phyloP scores from a whole-genome alignment of 2,888 invertebrate species.

The Drosophila subquinaria region DNA sequence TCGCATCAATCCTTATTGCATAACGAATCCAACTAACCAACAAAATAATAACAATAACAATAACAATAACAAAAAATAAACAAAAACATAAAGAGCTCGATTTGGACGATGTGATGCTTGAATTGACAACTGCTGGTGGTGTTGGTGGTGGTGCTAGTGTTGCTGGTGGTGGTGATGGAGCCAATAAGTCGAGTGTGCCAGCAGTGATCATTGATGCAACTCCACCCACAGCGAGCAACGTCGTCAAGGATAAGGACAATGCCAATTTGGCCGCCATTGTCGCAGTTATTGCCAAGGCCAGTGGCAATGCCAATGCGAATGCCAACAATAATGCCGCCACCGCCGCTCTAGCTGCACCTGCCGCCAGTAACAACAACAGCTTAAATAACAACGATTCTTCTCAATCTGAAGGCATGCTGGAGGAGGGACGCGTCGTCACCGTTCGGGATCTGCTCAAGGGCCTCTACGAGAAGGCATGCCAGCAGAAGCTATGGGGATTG shows the following conservation, averaged over 20 bases:
- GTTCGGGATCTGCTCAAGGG: conserved; percentile 96
- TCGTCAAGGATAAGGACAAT: conserved; percentile 36
- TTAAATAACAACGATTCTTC: conserved; percentile 83
- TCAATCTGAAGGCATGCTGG: conserved; percentile 89
- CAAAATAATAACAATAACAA: conserved; percentile 12
- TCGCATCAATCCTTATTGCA: conserved; percentile 12
- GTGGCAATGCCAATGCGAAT: too few species aligned
- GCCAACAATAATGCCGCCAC: not conserved
- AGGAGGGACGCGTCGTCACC: conserved; percentile 92
- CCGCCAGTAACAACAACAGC: conserved; percentile 43
- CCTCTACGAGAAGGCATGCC: conserved; percentile 98
- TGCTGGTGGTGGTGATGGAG: conserved; percentile 38
- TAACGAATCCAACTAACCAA: conserved; percentile 44
- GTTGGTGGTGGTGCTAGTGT: conserved; percentile 36
- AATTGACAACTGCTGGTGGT: conserved; percentile 57
- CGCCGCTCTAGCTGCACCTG: conserved; percentile 6
- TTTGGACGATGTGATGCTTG: conserved; percentile 74
- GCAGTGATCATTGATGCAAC: conserved; percentile 68
- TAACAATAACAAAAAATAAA: conserved; percentile 21
- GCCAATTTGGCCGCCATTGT: conserved; percentile 5
- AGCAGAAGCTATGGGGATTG: conserved; percentile 98
- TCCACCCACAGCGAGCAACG: conserved; percentile 52
- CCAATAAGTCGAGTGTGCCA: conserved; percentile 50
- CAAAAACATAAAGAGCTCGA: conserved; percentile 72
- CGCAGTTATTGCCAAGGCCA: not conserved